phyloP scores from a whole-genome alignment of 2,797 vertebrate species.

The Pampus argenteus region DNA sequence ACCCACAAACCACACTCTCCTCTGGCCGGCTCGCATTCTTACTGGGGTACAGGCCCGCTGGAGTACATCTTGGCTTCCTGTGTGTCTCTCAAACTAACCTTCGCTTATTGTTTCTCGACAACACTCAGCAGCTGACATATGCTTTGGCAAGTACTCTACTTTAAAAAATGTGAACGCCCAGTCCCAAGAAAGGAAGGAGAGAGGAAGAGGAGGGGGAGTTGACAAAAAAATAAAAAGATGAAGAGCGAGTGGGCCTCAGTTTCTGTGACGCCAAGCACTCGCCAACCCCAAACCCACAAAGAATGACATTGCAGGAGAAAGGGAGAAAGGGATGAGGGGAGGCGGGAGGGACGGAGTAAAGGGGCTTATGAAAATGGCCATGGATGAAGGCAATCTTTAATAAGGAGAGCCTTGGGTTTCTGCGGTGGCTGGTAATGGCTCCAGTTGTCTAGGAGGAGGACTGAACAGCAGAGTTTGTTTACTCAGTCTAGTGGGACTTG shows the following conservation, averaged over 20 bases:
- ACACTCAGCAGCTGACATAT: constrained; percentile 31
- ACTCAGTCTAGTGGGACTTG: constrained; percentile 50
- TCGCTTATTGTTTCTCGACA: constrained; percentile 74
- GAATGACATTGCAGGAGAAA: constrained; percentile 70
- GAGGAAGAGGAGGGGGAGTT: constrained; percentile 18
- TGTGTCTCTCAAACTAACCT: constrained; percentile 63
- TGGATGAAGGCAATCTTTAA: constrained; percentile 73
- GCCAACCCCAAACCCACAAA: constrained; percentile 79
- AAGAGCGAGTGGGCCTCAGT: constrained; percentile 57
- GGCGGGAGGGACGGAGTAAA: constrained; percentile 44
- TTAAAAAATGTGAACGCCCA: constrained; percentile 51
- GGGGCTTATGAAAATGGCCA: constrained; percentile 65
- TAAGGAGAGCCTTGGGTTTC: constrained; percentile 74
- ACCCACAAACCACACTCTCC: constrained; percentile 72
- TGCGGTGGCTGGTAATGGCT: constrained; percentile 78
- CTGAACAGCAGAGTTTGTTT: constrained; percentile 77
- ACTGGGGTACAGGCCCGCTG: constrained; percentile 52
- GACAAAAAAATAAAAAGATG: constrained; percentile 33
- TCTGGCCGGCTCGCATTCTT: constrained; percentile 44
- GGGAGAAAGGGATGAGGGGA: constrained; percentile 55
- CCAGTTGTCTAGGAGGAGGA: constrained; percentile 80
- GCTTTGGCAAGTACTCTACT: constrained; percentile 53
- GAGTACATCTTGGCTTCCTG: constrained; percentile 71
- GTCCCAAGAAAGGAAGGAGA: constrained; percentile 43
- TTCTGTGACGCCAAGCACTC: constrained; percentile 67